Base-by-base conservation (phyloP, 2,113 vertebrate genomes). In the Hylia prasina region DNA sequence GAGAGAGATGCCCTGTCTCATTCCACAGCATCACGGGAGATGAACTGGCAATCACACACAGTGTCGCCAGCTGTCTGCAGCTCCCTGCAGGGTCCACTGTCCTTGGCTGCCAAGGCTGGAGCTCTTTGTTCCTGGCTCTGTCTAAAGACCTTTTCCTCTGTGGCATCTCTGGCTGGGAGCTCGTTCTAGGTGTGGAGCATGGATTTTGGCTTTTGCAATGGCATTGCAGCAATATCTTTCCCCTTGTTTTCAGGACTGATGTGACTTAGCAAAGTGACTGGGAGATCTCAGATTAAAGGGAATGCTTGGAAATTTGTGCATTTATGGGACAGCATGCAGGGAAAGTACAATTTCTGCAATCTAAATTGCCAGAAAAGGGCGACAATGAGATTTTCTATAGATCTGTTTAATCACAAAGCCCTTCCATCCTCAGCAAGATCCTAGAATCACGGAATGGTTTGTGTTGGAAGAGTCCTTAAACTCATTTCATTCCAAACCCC, bases 11-110 rank as follows among this genome's bases (percentile, higher is more conserved):
- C 58, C n/a, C 77, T 16, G 12, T 56, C 90, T 93, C 20, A 8
- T 37, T 87, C 17, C 0, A 18, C 71, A 84, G 78, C 89, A 40
- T 68, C 3, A 1, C 0, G 0, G n/a, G 89, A 96, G 93, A 96
- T 92, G 87, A 88, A 39, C 70, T 72, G 83, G 51, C 87, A 89
- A 35, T 76, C 81, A 87, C 39, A 83, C 66, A 72, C 83, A 96
- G 96, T 63, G 70, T 21, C 93, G 54, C 60, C 30, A 91, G 82
- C 92, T 94, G 93, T 65, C 68, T 31, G 30, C 48, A 33, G 31
- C 58, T 73, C 35, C 4, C 51, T 23, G 61, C 4, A 30, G 39
- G 37, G 24, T 27, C 10, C 2, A 0, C 9, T 3, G 33, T 37
- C 35, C 31, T 27, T 75, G 48, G 48, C 44, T 56, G 47, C 71